phyloP scores from a whole-genome alignment of 2,888 invertebrate species.

The Xylocampa areola region DNA sequence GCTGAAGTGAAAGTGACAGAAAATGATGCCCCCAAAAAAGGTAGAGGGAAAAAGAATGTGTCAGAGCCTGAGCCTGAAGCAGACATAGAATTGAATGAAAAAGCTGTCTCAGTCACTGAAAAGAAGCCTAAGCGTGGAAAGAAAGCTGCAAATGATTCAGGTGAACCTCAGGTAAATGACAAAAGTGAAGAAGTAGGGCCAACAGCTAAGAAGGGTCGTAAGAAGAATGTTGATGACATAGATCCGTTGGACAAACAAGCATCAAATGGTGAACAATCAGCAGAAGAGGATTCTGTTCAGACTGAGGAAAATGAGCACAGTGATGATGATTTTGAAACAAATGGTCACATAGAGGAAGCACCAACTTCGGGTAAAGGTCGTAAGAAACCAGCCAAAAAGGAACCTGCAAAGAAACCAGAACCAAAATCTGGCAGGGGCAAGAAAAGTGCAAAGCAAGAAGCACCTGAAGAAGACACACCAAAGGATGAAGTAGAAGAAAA shows the following conservation, averaged over 20 bases:
- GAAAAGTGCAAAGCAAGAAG: slow-evolving; percentile 71
- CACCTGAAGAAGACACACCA: slow-evolving; percentile 59
- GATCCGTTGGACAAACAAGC: slow-evolving; percentile 64
- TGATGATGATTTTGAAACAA: slow-evolving; percentile 69
- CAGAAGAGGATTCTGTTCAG: slow-evolving; percentile 63
- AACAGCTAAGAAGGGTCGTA: slow-evolving; percentile 77
- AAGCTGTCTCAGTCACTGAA: slow-evolving; percentile 56
- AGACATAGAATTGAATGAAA: slow-evolving; percentile 58
- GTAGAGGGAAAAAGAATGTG: slow-evolving; percentile 77
- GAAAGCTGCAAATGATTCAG: slow-evolving; percentile 69
- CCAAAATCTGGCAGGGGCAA: slow-evolving; percentile 71
- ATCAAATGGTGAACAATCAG: slow-evolving; percentile 71
- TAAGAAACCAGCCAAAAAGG: slow-evolving; percentile 79
- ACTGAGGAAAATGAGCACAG: slow-evolving; percentile 68
- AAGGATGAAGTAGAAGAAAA: slow-evolving; percentile 70
- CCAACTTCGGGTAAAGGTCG: slow-evolving; percentile 70
- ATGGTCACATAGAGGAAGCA: slow-evolving; percentile 71
- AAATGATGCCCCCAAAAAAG: slow-evolving; percentile 79
- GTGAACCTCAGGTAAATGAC: slow-evolving; percentile 64
- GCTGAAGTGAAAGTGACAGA: slow-evolving; percentile 76
- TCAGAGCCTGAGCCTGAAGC: slow-evolving; percentile 57
- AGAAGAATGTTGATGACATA: slow-evolving; percentile 73
- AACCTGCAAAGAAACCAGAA: slow-evolving; percentile 66
- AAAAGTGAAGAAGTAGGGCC: slow-evolving; percentile 69
- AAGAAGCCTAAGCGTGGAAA: slow-evolving; percentile 77